phyloP scores from a whole-genome alignment of 2,113 vertebrate species.

The Platichthys flesus region DNA sequence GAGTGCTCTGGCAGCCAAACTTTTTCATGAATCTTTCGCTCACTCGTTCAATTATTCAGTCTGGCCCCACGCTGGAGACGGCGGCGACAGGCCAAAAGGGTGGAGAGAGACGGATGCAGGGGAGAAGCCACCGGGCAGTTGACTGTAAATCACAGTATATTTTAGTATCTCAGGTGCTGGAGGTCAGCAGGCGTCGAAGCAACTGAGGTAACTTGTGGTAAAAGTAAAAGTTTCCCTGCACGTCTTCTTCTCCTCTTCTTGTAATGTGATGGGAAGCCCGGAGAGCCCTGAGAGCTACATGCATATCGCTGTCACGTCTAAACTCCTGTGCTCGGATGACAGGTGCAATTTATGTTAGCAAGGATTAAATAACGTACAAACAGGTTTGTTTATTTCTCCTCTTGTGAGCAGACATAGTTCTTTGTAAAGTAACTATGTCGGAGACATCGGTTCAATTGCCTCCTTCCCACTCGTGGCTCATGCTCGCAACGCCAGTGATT shows the following conservation, averaged over 20 bases:
- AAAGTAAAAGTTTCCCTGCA: background rate
- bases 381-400: slow-evolving; percentile 27
- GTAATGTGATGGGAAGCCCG: background rate
- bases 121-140: background rate
- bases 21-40: slow-evolving; percentile 65
- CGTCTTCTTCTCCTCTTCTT: background rate
- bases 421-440: slow-evolving; percentile 2
- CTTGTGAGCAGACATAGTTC: slow-evolving; percentile 21
- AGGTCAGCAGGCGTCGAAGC: slow-evolving; percentile 1
- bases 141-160: slow-evolving; percentile 22
- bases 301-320: slow-evolving; percentile 43
- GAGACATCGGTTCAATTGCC: slow-evolving; percentile 21
- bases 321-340: slow-evolving; percentile 30
- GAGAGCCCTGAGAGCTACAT: slow-evolving; percentile 24
- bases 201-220: background rate
- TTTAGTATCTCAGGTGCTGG: slow-evolving; percentile 4
- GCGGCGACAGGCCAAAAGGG: slow-evolving; percentile 31
- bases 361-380: slow-evolving; percentile 34
- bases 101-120: slow-evolving; percentile 10
- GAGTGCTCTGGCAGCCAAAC: slow-evolving; percentile 43
- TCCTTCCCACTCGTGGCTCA: slow-evolving; percentile 40
- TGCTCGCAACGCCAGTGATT: slow-evolving; percentile 20
- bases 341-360: slow-evolving; percentile 49
- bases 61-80: slow-evolving; percentile 31
- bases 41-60: slow-evolving; percentile 71